Conservation (phyloP, 2,888 invertebrate genomes). For the Cantharis flavilabris region DNA sequence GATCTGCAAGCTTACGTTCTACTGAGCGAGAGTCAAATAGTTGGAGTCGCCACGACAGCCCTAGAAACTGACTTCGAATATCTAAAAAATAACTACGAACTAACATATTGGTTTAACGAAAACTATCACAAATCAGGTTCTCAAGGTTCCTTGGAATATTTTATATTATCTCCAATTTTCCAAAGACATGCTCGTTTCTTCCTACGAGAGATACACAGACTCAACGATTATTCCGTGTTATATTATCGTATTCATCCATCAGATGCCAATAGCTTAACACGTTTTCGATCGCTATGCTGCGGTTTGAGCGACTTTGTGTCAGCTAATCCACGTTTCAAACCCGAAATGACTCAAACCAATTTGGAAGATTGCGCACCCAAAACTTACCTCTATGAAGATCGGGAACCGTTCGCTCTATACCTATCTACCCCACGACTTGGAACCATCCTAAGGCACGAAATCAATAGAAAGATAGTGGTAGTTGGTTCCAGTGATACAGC, state of each 20-base stretch:
- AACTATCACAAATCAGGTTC: slow-evolving; percentile 43
- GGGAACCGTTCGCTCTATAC: slow-evolving; percentile 59
- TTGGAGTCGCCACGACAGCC: slow-evolving; percentile 46
- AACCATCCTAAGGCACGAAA: slow-evolving; percentile 56
- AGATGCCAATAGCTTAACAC: slow-evolving; percentile 30
- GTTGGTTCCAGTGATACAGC: slow-evolving; percentile 69
- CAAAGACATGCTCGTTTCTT: slow-evolving; percentile 62
- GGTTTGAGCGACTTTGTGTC: slow-evolving; percentile 42
- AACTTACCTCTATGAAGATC: slow-evolving; percentile 26
- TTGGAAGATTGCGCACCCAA: slow-evolving; percentile 30
- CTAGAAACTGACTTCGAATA: slow-evolving; percentile 48
- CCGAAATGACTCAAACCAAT: slow-evolving; percentile 27
- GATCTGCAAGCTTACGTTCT: slow-evolving; percentile 43
- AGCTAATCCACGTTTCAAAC: slow-evolving; percentile 42
- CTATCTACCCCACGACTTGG: slow-evolving; percentile 60
- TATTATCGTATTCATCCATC: slow-evolving; percentile 62
- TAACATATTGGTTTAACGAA: slow-evolving; percentile 50
- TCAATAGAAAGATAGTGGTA: slow-evolving; percentile 67
- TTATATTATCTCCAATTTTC: slow-evolving; percentile 64
- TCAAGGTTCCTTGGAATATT: slow-evolving; percentile 54
- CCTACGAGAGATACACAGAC: slow-evolving; percentile 65
- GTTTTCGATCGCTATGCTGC: slow-evolving; percentile 39
- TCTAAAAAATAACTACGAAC: slow-evolving; percentile 50
- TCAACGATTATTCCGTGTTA: slow-evolving; percentile 59
- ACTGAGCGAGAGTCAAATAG: slow-evolving; percentile 36